These are phyloP conservation scores for Ceramica pisi DNA, from an alignment of 2,888 invertebrate species.

Conservation along the genomic window DNA sequence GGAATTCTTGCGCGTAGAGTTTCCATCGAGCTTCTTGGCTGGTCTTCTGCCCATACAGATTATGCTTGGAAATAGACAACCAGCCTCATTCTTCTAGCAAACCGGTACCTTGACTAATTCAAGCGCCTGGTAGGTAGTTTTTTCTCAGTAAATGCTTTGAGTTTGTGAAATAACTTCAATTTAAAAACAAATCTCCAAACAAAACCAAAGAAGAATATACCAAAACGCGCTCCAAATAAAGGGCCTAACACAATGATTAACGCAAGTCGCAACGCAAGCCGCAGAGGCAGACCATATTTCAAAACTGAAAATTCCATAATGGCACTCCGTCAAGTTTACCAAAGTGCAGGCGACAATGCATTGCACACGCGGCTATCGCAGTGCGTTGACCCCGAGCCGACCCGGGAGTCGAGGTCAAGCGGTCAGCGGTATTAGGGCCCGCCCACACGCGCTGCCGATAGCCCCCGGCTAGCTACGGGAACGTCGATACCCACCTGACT, in stretches of 20 bases:
- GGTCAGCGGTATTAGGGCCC: constrained; percentile 83
- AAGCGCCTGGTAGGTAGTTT: not conserved
- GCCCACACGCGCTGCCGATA: constrained; percentile 75
- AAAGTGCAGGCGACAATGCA: constrained; percentile 81
- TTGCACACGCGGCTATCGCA: constrained; percentile 67
- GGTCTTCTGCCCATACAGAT: too few relatives aligned
- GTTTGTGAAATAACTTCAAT: not conserved
- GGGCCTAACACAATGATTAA: constrained; percentile 4
- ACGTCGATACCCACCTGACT: constrained; percentile 58
- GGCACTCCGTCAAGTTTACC: constrained; percentile 73
- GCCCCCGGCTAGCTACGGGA: constrained; percentile 68
- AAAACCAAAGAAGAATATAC: not conserved
- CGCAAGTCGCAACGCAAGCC: constrained; percentile 6
- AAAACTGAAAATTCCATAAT: constrained; percentile 71
- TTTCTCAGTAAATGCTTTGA: not conserved
- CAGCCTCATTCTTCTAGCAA: not conserved
- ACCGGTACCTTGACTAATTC: too few relatives aligned
- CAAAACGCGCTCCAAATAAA: not conserved
- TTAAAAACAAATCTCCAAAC: not conserved
- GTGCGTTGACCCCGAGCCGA: constrained; percentile 85
- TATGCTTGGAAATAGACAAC: not conserved
- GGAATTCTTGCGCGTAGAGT: not conserved
- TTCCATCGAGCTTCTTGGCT: too few relatives aligned
- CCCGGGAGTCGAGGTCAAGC: constrained; percentile 86
- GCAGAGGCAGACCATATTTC: constrained; percentile 51